Base-by-base conservation (phyloP, 2,888 invertebrate species). In the Drosophila mimica region DNA sequence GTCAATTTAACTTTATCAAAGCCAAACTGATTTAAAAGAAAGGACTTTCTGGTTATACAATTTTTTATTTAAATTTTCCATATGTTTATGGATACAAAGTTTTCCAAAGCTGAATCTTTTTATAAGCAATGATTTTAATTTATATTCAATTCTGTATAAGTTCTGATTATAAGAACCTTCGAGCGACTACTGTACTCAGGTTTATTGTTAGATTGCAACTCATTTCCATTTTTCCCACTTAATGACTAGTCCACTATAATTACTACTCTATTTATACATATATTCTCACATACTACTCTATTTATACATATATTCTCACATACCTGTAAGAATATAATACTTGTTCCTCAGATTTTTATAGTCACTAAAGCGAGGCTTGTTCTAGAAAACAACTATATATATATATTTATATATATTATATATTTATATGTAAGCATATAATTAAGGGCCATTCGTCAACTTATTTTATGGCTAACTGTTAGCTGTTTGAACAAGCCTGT, bases 401-500 rank as follows among this genome's bases (percentile, higher is more conserved):
- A 36, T 33, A 48, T 33, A 60, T 9, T 9, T n/a, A 40, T 9
- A 40, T 20, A 20, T 20, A 43, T 20, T 43, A 17, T 36, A 15
- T 53, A 34, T 25, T 20, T 13, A 33, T 20, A 9, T 54, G 4
- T 15, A 20, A 13, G 3, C n/a, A 25, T 40, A 30, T 43, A 57
- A 67, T 67, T 57, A 5, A 40, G n/a, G 25, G 13, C 20, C 34
- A 40, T 49, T 28, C 34, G 67, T 40, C 28, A 51, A 5, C 28
- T 5, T 67, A 40, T 49, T 62, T 56, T 36, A 69, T 46, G 58
- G 36, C 36, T 38, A 36, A 51, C 40, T 57, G 51, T 51, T 31
- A 30, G 51, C 51, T 64, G 53, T 54, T 36, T 49, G 46, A 49
- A 60, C 36, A 61, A 38, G 34, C 30, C 33, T 56, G 63, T 62